Conservation (phyloP, 1,140 invertebrate species). For the Drosophila nannoptera region DNA sequence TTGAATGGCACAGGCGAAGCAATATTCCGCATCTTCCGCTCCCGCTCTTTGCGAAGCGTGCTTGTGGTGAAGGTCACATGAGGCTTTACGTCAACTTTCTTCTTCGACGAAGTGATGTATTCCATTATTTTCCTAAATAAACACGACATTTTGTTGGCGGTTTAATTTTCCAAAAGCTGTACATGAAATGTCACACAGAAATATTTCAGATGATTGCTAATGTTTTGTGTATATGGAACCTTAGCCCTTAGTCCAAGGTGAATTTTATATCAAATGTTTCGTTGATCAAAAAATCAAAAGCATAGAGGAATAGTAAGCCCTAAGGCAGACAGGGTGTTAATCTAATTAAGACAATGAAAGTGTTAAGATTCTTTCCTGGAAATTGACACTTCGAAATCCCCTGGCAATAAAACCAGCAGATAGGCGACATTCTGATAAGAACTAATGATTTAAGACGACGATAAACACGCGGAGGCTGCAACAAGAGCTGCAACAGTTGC, state of each 20-base stretch:
- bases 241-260: neutral
- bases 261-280: conserved; percentile 7
- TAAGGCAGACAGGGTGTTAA: conserved; percentile 40
- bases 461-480: conserved; percentile 55
- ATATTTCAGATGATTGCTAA: neutral
- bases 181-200: no score
- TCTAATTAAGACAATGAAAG: conserved; percentile 69
- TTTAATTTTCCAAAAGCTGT: no score
- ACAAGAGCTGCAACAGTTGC: conserved; percentile 36
- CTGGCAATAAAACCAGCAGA: conserved; percentile 53
- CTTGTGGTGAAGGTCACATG: conserved; percentile 2
- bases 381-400: conserved; percentile 40
- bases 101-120: neutral
- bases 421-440: conserved; percentile 56
- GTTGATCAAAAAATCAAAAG: neutral
- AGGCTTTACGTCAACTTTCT: neutral
- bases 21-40: conserved; percentile 8
- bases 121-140: neutral
- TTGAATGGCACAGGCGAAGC: conserved; percentile 18
- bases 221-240: neutral
- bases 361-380: conserved; percentile 60
- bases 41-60: conserved; percentile 1
- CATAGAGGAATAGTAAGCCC: conserved; percentile 23
- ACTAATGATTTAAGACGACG: conserved; percentile 48
- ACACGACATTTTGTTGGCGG: conserved; percentile 3